Evolutionary conservation across 2,888 invertebrate species (phyloP).

Genomic region (Hirudinaria manillensis): DNA sequence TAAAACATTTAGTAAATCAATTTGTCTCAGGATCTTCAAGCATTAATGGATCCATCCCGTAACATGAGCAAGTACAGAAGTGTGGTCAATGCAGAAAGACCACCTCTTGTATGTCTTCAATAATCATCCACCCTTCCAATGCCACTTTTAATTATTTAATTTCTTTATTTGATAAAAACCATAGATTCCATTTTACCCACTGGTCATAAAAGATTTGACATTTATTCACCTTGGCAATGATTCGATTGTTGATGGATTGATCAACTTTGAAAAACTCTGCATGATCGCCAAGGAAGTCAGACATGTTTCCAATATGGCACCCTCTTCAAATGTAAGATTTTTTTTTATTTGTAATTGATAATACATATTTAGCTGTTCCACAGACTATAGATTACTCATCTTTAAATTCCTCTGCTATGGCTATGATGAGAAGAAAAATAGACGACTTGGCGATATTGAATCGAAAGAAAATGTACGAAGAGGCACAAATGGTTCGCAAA

Average conservation of each 20-base stretch:
- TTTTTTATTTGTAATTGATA: not conserved
- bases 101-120: constrained; percentile 65
- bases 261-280: constrained; percentile 94
- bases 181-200: constrained; percentile 61
- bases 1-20: not conserved
- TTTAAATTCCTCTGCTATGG: constrained; percentile 45
- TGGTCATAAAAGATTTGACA: constrained; percentile 72
- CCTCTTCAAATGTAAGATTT: constrained; percentile 64
- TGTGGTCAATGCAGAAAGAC: constrained; percentile 81
- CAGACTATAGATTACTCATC: constrained; percentile 22
- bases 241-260: constrained; percentile 56
- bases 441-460: constrained; percentile 69
- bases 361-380: not conserved
- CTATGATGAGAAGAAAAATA: constrained; percentile 54
- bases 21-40: constrained; percentile 69
- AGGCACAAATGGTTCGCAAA: constrained; percentile 93
- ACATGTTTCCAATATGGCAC: constrained; percentile 74
- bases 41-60: constrained; percentile 93
- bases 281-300: constrained; percentile 92
- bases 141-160: not conserved
- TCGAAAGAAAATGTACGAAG: constrained; percentile 96
- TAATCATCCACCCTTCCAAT: not conserved
- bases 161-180: not conserved
- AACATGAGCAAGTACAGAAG: constrained; percentile 99
- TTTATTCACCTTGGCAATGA: constrained; percentile 92